Base-by-base conservation (phyloP, 2,113 vertebrate genomes). In the Ciconia maguari region DNA sequence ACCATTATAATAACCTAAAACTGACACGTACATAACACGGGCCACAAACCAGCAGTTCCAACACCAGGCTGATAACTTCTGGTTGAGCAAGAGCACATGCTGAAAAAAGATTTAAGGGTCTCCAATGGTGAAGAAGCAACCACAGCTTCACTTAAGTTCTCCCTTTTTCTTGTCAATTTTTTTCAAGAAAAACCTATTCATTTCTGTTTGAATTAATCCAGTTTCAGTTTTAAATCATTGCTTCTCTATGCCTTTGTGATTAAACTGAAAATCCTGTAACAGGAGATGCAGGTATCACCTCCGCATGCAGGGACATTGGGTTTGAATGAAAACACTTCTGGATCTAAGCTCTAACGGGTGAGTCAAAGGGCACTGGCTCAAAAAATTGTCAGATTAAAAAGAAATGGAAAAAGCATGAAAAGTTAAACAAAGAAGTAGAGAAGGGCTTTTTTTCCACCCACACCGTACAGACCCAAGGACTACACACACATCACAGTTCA, bases 31-130 rank as follows among this genome's bases (percentile, higher is more conserved):
- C 91, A 34, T 80, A 91, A 90, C 74, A 91, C 62, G 74, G 78
- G 27, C 57, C 89, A 93, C 85, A 90, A 94, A 91, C 6, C 30
- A 92, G 83, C 66, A 77, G 51, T 66, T 95, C 91, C 72, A 91
- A 3, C 60, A 48, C 29, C 3, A 3, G 61, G 46, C 8, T 66
- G 41, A 3, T 27, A 51, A 82, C 68, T 88, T 48, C 79, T 82
- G 49, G 10, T 22, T 69, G 70, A 90, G 82, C 32, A 34, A 44
- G 34, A 84, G 32, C 61, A 79, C 64, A n/a, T 2, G 26, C 27
- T 55, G 54, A 64, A 85, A 57, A 25, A 49, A 83, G 68, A 92
- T 80, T 87, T 72, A 94, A 92, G 16, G 38, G 48, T 76, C 79
- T 93, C 79, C 86, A 68, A 62, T 8, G 61, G 76, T 41, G 48